Conservation (phyloP, 2,113 vertebrate species). For the Engystomops pustulosus region DNA sequence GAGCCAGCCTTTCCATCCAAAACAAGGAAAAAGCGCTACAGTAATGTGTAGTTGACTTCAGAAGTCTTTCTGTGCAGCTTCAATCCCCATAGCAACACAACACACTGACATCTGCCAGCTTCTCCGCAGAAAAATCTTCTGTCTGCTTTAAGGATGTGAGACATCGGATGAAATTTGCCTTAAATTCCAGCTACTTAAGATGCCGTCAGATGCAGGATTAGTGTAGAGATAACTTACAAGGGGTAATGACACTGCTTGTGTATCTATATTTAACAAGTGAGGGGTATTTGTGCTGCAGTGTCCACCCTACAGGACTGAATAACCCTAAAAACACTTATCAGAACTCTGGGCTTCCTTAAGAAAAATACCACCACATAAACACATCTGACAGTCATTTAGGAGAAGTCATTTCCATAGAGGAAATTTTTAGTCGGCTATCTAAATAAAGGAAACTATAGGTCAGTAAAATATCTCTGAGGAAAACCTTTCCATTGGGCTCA, state of each 20-base stretch:
- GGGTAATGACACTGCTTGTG: background rate
- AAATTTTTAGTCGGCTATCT: constrained; percentile 14
- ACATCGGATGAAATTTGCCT: background rate
- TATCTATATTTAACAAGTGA: background rate
- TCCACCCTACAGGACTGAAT: background rate
- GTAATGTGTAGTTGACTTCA: constrained; percentile 74
- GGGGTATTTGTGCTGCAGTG: background rate
- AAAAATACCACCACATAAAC: constrained; percentile 45
- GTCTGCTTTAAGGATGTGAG: constrained; percentile 71
- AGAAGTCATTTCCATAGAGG: constrained; percentile 46
- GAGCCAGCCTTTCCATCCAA: constrained; percentile 82
- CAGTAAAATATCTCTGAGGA: constrained; percentile 3
- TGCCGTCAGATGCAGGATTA: constrained; percentile 27
- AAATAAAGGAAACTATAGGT: constrained; percentile 3
- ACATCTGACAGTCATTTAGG: constrained; percentile 67
- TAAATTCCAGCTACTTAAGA: constrained; percentile 11
- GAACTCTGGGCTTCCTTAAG: constrained; percentile 53
- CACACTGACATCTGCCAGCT: constrained; percentile 75
- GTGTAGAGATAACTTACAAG: background rate
- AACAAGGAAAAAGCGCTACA: constrained; percentile 75
- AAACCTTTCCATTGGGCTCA: background rate
- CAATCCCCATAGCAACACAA: constrained; percentile 79
- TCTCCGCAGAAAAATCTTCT: constrained; percentile 64
- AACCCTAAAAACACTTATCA: constrained; percentile 18
- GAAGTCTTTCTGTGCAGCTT: constrained; percentile 74